A percentile compares a stretch with the other conserved stretches of the same genome.
phyloP scores from a whole-genome alignment of 2,888 invertebrate genomes.

The Adelognathus sp. region DNA sequence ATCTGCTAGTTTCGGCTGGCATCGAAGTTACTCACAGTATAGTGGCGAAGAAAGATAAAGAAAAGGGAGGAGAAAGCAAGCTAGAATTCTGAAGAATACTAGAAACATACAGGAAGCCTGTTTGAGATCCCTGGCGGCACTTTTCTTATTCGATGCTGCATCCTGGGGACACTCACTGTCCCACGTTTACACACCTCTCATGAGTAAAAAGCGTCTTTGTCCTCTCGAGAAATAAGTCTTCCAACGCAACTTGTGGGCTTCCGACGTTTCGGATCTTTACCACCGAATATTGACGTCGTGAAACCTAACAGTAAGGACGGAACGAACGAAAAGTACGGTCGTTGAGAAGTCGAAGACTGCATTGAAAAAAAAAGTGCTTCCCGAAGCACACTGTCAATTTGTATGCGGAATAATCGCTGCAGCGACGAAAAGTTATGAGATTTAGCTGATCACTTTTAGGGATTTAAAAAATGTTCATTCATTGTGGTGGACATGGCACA shows the following conservation, averaged over 20 bases:
- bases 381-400: background rate
- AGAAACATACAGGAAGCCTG: background rate
- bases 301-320: background rate
- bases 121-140: no score
- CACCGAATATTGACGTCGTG: constrained; percentile 11
- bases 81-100: constrained; percentile 41
- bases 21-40: background rate
- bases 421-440: background rate
- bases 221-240: background rate
- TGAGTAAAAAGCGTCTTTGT: background rate
- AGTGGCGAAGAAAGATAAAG: constrained; percentile 24
- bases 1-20: background rate
- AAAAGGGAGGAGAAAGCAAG: constrained; percentile 25
- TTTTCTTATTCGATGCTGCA: constrained; percentile 68
- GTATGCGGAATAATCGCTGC: background rate
- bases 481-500: background rate
- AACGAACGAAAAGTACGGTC: background rate
- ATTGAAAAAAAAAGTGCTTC: background rate
- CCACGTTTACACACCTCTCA: constrained; percentile 8
- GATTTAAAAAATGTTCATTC: background rate
- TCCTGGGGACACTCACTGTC: background rate
- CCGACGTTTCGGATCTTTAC: background rate
- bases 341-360: background rate
- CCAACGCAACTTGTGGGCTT: background rate
- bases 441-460: background rate